These are phyloP conservation scores for Nannobrachium achirus DNA, from an alignment of 2,113 vertebrate genomes.

Conservation along the genomic window DNA sequence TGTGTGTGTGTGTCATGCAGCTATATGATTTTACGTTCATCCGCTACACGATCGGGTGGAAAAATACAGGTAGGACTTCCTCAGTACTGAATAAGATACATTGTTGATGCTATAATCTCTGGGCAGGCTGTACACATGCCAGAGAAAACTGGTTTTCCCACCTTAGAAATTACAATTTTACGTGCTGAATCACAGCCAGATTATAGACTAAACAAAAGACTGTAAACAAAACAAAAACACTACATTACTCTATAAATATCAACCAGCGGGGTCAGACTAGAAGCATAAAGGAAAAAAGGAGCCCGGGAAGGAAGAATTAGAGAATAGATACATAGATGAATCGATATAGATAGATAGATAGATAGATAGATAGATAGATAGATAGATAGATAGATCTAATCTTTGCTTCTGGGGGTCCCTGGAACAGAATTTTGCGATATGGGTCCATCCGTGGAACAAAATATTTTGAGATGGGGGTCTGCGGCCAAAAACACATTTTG, in stretches of 20 bases:
- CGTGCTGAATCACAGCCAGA: not conserved
- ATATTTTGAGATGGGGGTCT: too few species aligned
- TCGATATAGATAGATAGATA: too few species aligned
- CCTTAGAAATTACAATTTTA: constrained; percentile 26
- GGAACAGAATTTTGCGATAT: too few species aligned
- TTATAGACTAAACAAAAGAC: not conserved
- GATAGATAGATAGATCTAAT: too few species aligned
- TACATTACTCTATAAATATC: constrained; percentile 6
- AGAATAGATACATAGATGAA: too few species aligned
- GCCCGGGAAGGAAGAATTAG: not conserved
- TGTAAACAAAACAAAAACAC: not conserved
- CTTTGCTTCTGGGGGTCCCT: too few species aligned
- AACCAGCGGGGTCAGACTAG: too few species aligned
- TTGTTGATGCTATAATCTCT: constrained; percentile 12
- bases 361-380: too few species aligned
- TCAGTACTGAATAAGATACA: not conserved
- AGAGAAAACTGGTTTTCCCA: constrained; percentile 47
- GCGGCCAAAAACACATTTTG: too few species aligned
- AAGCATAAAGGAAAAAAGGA: not conserved
- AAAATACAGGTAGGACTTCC: constrained; percentile 47
- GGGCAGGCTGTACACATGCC: constrained; percentile 14
- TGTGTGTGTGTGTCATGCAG: not conserved
- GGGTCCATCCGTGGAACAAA: too few species aligned
- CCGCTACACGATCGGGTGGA: too few species aligned
- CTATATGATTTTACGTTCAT: too few species aligned